Evolutionary conservation across 2,888 invertebrate genomes (phyloP).

Genomic region (Netelia inedita): DNA sequence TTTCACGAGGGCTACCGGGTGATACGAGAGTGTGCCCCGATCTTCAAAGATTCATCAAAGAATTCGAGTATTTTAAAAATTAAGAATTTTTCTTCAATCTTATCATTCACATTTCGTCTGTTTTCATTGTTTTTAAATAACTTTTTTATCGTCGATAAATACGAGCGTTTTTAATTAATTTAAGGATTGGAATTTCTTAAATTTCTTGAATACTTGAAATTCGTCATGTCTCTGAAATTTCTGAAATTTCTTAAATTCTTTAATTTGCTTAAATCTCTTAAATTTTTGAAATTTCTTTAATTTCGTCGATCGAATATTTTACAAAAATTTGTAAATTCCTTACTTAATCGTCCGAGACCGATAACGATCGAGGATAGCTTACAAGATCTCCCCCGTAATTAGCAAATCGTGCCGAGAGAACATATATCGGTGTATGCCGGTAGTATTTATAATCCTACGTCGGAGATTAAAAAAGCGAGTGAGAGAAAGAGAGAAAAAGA

Average conservation of each 20-base stretch:
- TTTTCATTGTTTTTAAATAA: background rate
- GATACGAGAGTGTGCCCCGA: constrained; percentile 34
- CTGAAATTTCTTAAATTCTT: background rate
- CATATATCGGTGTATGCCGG: constrained; percentile 11
- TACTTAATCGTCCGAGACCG: background rate
- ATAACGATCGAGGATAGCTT: background rate
- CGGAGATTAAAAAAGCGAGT: background rate
- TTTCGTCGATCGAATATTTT: too few species aligned
- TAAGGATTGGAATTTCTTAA: background rate
- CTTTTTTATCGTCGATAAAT: background rate
- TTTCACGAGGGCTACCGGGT: constrained; percentile 62
- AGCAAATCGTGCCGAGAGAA: background rate
- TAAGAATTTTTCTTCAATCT: background rate
- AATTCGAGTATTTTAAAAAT: background rate
- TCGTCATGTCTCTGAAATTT: background rate
- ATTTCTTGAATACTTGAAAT: background rate
- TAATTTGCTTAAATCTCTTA: background rate
- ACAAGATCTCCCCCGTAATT: background rate
- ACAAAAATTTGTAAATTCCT: background rate
- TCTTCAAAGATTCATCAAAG: constrained; percentile 13
- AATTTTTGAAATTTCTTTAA: background rate
- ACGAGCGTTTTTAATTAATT: background rate
- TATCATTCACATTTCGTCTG: background rate
- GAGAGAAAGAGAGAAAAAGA: constrained; percentile 34
- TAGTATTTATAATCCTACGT: constrained; percentile 41